phyloP scores from a whole-genome alignment of 2,113 vertebrate species.

The Phalacrocorax aristotelis region DNA sequence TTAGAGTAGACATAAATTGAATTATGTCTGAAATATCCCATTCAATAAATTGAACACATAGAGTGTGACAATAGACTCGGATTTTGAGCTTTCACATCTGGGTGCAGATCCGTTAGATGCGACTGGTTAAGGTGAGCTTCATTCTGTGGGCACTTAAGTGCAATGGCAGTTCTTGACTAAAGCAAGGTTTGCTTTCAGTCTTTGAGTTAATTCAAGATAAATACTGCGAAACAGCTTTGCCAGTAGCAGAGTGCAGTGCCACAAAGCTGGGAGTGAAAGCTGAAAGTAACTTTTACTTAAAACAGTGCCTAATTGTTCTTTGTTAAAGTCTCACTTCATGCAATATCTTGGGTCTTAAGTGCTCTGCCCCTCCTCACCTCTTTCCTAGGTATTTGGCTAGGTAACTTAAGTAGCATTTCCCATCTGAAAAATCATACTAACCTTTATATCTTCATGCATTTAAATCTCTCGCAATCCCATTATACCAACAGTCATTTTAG shows the following conservation, averaged over 20 bases:
- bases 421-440: neutral
- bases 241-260: neutral
- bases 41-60: neutral
- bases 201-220: neutral
- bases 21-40: neutral
- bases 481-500: neutral
- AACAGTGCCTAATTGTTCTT: neutral
- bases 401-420: neutral
- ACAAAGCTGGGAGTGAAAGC: neutral
- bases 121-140: neutral
- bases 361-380: neutral
- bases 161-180: neutral
- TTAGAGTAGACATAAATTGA: neutral
- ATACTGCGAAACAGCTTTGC: neutral
- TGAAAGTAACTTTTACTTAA: neutral
- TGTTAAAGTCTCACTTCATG: neutral
- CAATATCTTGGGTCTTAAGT: neutral
- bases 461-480: rapidly evolving
- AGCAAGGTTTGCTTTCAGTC: neutral
- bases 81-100: neutral
- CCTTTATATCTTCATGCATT: neutral
- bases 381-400: neutral
- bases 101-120: neutral
- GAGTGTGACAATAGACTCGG: rapidly evolving
- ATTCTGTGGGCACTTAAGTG: rapidly evolving